Evolutionary conservation across 1,140 invertebrate genomes (phyloP), one percentile per base, ranked within the genome.

Genomic region (Bombus confusus): DNA sequence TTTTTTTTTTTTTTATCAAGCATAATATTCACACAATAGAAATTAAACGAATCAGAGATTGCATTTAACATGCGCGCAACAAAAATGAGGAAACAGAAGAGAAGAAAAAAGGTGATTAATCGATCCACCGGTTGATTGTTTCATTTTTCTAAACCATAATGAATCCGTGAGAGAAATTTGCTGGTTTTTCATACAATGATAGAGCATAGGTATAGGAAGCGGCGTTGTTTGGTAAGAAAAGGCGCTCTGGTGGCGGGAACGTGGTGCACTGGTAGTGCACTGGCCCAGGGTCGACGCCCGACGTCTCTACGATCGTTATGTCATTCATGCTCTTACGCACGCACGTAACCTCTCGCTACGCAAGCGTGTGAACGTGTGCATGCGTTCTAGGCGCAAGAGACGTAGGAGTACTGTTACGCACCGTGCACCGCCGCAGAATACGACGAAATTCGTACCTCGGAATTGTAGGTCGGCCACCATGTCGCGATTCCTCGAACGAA

Each of bases 241-340:
- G 43, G 43, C 66, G 28, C 28, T 34, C 18, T n/a, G 39, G 3
- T 66, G 83, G 71, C 78, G 83, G 83, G 83, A 81, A 81, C 78
- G 41, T 9, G 59, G 71, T 80, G 64, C 47, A 68, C 72, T 71
- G 69, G 85, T 89, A 86, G 80, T 83, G 77, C 85, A 85, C 80
- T 79, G 86, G 68, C 73, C 87, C 68, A 90, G 93, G 93, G 93
- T 94, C 93, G 92, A 94, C 91, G 93, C 80, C 93, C 93, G 90
- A 80, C 87, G 85, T 71, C 80, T 81, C 83, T 82, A 86, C 88
- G 86, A 91, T 93, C 92, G 92, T 94, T 93, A 93, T 94, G 93
- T 94, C 93, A 95, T 94, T 95, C 94, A 93, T 93, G 90, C 87
- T 94, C 91, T 91, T 93, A 89, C 86, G 89, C 85, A 90, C 87